These are phyloP conservation scores for Chelon auratus DNA, from an alignment of 2,797 vertebrate species.

Conservation along the genomic window DNA sequence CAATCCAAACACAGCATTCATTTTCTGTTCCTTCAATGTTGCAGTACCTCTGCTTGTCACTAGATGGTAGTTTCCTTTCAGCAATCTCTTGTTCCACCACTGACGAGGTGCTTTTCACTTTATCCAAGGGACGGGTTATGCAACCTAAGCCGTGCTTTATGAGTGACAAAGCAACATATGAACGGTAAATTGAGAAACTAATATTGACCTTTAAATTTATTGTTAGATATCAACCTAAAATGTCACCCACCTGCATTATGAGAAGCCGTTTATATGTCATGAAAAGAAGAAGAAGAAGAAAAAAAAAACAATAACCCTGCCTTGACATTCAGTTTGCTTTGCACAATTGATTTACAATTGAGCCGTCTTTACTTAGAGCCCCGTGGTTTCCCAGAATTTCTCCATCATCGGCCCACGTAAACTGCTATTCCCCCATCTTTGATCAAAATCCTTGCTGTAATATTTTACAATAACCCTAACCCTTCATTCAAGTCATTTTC, in stretches of 20 bases:
- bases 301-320: background rate
- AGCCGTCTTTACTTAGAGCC: background rate
- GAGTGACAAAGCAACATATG: background rate
- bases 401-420: too few species aligned
- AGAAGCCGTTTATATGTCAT: background rate
- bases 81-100: background rate
- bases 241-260: background rate
- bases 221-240: background rate
- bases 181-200: background rate
- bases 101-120: background rate
- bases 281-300: background rate
- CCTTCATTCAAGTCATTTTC: too few species aligned
- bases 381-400: background rate
- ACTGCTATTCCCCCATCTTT: too few species aligned
- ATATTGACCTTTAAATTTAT: background rate
- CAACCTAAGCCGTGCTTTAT: constrained; percentile 9
- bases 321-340: constrained; percentile 5
- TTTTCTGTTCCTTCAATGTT: background rate
- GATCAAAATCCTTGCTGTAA: too few species aligned
- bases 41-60: constrained; percentile 48
- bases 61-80: constrained; percentile 57
- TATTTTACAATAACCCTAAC: too few species aligned
- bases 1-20: too few species aligned
- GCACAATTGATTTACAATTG: constrained; percentile 2
- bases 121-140: background rate